Percentiles rank a stretch among this genome's conserved stretches.
Conservation (phyloP, 2,113 vertebrate genomes). For the Callopanchax toddi region DNA sequence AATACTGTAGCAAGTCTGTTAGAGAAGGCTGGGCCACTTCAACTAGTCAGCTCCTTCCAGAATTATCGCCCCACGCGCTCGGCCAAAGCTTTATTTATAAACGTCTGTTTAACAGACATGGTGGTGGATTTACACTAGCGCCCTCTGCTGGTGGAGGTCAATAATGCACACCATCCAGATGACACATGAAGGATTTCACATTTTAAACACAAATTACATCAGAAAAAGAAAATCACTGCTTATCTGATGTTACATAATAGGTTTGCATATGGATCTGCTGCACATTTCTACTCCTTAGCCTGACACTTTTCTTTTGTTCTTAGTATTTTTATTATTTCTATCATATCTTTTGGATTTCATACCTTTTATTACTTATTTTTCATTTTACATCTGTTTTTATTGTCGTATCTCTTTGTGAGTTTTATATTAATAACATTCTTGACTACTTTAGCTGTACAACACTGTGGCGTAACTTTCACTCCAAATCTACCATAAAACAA, state of each 20-base stretch:
- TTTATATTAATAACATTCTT: no score
- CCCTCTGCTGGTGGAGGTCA: conserved; percentile 16
- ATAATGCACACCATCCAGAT: no score
- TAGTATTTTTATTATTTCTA: no score
- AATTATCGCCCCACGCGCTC: conserved; percentile 54
- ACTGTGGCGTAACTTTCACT: no score
- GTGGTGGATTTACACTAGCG: conserved; percentile 10
- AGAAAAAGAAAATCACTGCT: background rate
- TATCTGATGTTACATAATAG: conserved; percentile 5
- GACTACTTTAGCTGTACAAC: no score
- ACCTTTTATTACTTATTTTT: no score
- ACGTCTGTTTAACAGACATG: background rate
- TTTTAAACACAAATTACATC: conserved; percentile 23
- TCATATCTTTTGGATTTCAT: no score
- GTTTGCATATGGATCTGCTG: no score
- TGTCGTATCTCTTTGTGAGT: no score
- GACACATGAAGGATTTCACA: background rate
- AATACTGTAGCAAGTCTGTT: background rate
- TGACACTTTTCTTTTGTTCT: no score
- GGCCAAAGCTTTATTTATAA: conserved; percentile 71
- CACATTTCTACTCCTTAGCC: background rate
- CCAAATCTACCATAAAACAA: no score
- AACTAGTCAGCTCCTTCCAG: conserved; percentile 20
- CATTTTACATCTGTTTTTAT: no score
- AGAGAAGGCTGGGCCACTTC: background rate